A percentile compares a stretch with the other conserved stretches of the same genome.
phyloP scores from a whole-genome alignment of 2,888 invertebrate species.

The Unio delphinus region DNA sequence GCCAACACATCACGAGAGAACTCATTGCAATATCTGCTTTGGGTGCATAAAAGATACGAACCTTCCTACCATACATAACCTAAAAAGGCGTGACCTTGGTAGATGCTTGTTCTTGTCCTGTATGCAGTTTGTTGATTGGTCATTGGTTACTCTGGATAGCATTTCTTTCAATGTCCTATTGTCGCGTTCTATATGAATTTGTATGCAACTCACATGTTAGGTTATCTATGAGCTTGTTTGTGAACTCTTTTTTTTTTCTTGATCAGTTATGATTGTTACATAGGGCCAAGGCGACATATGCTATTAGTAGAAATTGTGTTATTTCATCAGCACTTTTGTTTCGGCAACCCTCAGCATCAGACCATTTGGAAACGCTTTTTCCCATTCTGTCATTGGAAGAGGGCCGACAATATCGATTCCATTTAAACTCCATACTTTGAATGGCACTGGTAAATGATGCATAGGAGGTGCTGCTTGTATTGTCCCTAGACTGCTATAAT shows the following conservation, averaged over 20 bases:
- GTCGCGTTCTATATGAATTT: conserved; percentile 13
- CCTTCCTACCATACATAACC: conserved; percentile 3
- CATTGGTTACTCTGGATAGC: conserved; percentile 3
- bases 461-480: too few species aligned
- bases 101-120: conserved; percentile 9
- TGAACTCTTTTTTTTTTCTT: conserved; percentile 8
- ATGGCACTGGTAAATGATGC: too few species aligned
- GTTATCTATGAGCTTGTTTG: conserved; percentile 10
- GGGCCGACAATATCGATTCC: too few species aligned
- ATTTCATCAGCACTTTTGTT: too few species aligned
- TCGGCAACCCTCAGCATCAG: too few species aligned
- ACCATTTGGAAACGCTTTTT: too few species aligned
- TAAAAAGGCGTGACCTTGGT: conserved; percentile 12
- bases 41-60: not conserved
- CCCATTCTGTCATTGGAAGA: too few species aligned
- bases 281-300: conserved; percentile 5
- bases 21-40: not conserved
- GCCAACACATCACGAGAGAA: not conserved
- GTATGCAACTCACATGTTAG: conserved; percentile 5
- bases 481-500: too few species aligned
- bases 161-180: conserved; percentile 14
- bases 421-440: too few species aligned
- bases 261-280: conserved; percentile 8
- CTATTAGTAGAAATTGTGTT: conserved; percentile 1
- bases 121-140: conserved; percentile 5